Evolutionary conservation across 2,888 invertebrate genomes (phyloP).

Genomic region (Parnassius smintheus): DNA sequence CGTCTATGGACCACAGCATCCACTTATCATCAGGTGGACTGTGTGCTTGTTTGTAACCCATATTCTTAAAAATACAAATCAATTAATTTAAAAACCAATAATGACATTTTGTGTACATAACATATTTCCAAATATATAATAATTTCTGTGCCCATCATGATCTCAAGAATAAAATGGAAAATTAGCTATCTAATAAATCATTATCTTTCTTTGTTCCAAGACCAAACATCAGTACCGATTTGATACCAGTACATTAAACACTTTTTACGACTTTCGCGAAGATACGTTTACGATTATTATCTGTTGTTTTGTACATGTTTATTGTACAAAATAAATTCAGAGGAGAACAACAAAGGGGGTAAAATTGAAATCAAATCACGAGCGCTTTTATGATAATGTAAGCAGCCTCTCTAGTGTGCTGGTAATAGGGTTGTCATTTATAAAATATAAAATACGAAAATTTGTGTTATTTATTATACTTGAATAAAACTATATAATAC

Average conservation of each 20-base stretch:
- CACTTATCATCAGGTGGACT: no score
- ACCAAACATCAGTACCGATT: not conserved
- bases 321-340: conserved; percentile 5
- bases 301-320: not conserved
- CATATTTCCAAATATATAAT: no score
- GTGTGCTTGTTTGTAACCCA: no score
- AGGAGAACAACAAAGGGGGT: conserved; percentile 15
- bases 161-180: no score
- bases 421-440: conserved; percentile 14
- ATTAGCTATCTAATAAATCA: no score
- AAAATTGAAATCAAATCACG: conserved; percentile 23
- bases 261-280: conserved; percentile 1
- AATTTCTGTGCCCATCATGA: no score
- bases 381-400: conserved; percentile 18
- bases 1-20: no score
- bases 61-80: no score
- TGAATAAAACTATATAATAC: no score
- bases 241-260: not conserved
- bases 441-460: not conserved
- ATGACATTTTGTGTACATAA: no score
- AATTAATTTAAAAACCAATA: no score
- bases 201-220: not conserved
- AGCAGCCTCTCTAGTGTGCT: conserved; percentile 21
- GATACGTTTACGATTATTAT: conserved; percentile 7
- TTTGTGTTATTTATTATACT: no score